Conservation (phyloP, 2,888 invertebrate species). For the Exephanes ischioxanthus region DNA sequence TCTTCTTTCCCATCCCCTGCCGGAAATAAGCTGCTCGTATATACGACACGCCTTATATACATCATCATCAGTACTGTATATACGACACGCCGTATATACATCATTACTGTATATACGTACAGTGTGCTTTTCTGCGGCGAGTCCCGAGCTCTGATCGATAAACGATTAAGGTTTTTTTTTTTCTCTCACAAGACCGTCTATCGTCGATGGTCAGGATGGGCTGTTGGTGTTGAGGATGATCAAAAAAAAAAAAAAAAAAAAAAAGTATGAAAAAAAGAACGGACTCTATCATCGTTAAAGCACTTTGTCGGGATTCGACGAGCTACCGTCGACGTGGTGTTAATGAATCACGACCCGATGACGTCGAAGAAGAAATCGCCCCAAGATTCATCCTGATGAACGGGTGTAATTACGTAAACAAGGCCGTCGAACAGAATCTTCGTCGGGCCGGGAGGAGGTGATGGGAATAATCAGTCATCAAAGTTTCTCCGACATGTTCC, state of each 20-base stretch:
- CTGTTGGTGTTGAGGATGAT: neutral
- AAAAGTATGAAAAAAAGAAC: neutral
- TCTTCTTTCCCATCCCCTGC: no score
- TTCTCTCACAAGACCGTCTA: neutral
- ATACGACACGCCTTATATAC: neutral
- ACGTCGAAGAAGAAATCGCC: slow-evolving; percentile 2
- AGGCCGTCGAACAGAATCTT: neutral
- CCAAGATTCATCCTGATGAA: slow-evolving; percentile 19
- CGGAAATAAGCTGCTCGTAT: slow-evolving; percentile 12
- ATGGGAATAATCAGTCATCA: neutral
- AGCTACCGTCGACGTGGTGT: neutral
- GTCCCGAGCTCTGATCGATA: slow-evolving; percentile 52
- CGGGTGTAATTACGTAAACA: slow-evolving; percentile 31
- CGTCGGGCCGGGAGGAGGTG: neutral
- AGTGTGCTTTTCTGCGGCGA: neutral
- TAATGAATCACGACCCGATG: slow-evolving; percentile 25
- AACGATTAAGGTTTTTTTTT: slow-evolving; percentile 55
- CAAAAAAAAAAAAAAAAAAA: neutral
- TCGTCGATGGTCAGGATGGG: slow-evolving; percentile 15
- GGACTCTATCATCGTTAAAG: slow-evolving; percentile 25
- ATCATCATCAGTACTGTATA: neutral
- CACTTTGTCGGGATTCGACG: slow-evolving; percentile 11
- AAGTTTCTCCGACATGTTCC: neutral
- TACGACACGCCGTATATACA: neutral
- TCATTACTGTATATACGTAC: neutral